phyloP scores from a whole-genome alignment of 2,888 invertebrate species.

The Acronicta aceris region DNA sequence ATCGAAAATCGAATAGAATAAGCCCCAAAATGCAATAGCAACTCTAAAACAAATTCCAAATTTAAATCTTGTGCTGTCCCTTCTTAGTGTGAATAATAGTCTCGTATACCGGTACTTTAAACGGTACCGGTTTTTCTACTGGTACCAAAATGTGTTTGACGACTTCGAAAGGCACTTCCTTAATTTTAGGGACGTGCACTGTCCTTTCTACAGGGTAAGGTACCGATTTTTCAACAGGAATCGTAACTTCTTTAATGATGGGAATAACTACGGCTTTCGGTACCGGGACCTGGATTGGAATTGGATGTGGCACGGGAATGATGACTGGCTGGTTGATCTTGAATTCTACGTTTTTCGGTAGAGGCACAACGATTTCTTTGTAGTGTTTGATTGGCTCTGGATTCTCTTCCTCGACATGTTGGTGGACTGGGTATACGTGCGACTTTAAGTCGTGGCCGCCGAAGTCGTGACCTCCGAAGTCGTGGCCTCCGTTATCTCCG shows the following conservation, averaged over 20 bases:
- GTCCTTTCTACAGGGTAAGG: conserved; percentile 92
- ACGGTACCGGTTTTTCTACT: conserved; percentile 91
- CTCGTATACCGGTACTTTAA: conserved; percentile 92
- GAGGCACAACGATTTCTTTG: conserved; percentile 91
- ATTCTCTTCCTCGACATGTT: conserved; percentile 91
- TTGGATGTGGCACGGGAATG: conserved; percentile 90
- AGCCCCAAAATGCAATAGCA: neutral
- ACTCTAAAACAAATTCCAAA: neutral
- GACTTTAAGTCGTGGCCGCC: conserved; percentile 76
- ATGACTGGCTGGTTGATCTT: conserved; percentile 88
- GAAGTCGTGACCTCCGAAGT: conserved; percentile 56
- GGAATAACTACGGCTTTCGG: conserved; percentile 92
- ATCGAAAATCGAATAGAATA: neutral
- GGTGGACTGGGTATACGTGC: conserved; percentile 89
- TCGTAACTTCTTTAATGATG: conserved; percentile 91
- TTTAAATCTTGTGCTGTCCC: conserved; percentile 81
- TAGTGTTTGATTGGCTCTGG: conserved; percentile 92
- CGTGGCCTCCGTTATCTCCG: conserved; percentile 56
- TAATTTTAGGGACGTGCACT: conserved; percentile 91
- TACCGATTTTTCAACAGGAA: conserved; percentile 92
- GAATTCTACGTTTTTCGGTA: conserved; percentile 90
- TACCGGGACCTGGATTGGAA: conserved; percentile 92
- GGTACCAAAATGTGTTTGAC: conserved; percentile 92
- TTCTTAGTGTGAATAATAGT: conserved; percentile 92
- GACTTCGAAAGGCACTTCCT: conserved; percentile 92